Evolutionary conservation across 2,113 vertebrate species (phyloP).

Genomic region (Tragelaphus scriptus): DNA sequence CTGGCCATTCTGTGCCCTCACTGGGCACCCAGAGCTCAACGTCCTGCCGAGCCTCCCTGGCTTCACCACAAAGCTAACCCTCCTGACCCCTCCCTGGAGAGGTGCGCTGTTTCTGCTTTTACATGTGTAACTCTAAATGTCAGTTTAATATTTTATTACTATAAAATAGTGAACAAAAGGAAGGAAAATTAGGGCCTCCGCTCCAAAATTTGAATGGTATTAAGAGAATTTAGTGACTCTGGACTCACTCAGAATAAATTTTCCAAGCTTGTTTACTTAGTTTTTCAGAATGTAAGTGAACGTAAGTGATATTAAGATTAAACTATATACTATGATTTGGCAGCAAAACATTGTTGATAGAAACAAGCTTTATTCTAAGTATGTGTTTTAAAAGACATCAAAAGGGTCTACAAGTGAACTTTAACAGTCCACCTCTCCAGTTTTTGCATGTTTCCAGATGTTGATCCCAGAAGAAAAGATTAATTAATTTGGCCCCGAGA

Average conservation of each 20-base stretch:
- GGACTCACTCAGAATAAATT: conserved; percentile 53
- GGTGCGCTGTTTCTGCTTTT: not conserved
- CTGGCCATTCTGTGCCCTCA: not conserved
- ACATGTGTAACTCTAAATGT: not conserved
- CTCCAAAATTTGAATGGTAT: not conserved
- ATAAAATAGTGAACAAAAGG: not conserved
- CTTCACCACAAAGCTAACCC: not conserved
- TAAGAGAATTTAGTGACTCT: conserved; percentile 26
- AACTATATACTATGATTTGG: not conserved
- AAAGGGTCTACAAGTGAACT: not conserved
- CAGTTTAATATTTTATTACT: not conserved
- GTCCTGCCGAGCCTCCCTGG: not conserved
- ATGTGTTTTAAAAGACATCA: not conserved
- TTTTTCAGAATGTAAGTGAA: not conserved
- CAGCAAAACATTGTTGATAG: not conserved
- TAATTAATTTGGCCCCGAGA: conserved; percentile 14
- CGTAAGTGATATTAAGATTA: not conserved
- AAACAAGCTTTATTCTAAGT: not conserved
- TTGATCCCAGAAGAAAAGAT: conserved; percentile 31
- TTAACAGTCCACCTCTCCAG: not conserved
- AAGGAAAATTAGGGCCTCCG: not conserved
- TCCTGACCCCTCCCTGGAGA: not conserved
- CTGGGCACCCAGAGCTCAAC: too few species aligned
- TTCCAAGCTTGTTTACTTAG: conserved; percentile 14
- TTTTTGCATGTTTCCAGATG: not conserved